Evolutionary conservation across 1,140 invertebrate species (phyloP).

Genomic region (Paraescarpia echinospica): DNA sequence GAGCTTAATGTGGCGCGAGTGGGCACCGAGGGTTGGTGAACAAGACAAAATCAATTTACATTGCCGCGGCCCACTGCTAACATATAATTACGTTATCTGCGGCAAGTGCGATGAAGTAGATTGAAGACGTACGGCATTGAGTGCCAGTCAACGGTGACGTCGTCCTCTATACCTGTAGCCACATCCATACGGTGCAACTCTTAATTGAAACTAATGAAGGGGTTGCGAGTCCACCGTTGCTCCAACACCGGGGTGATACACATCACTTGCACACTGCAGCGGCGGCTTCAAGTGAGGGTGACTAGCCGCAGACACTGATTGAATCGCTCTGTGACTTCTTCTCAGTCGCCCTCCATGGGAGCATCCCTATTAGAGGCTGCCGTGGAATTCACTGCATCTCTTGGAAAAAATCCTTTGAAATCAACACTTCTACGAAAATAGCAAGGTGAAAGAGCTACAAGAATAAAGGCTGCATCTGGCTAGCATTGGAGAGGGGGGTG

Average conservation of each 20-base stretch:
- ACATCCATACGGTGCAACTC: neutral
- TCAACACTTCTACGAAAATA: neutral
- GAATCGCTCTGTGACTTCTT: neutral
- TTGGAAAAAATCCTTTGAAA: neutral
- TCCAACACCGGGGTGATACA: neutral
- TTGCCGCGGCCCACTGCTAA: neutral
- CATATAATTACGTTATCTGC: neutral
- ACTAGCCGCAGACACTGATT: neutral
- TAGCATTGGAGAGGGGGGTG: too few species aligned
- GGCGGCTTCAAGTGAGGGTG: neutral
- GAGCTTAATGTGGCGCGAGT: neutral
- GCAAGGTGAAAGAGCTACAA: neutral
- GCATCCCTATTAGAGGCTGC: neutral
- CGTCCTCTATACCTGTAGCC: neutral
- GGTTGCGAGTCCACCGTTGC: neutral
- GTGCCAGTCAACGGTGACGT: neutral
- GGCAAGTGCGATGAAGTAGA: neutral
- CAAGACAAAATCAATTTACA: neutral
- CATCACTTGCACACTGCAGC: neutral
- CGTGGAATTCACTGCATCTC: neutral
- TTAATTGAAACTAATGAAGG: constrained; percentile 6
- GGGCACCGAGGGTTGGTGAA: neutral
- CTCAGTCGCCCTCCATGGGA: neutral
- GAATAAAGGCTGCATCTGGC: neutral
- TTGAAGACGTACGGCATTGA: neutral